Base-by-base conservation (phyloP, 2,113 vertebrate genomes). In the Nerophis ophidion region DNA sequence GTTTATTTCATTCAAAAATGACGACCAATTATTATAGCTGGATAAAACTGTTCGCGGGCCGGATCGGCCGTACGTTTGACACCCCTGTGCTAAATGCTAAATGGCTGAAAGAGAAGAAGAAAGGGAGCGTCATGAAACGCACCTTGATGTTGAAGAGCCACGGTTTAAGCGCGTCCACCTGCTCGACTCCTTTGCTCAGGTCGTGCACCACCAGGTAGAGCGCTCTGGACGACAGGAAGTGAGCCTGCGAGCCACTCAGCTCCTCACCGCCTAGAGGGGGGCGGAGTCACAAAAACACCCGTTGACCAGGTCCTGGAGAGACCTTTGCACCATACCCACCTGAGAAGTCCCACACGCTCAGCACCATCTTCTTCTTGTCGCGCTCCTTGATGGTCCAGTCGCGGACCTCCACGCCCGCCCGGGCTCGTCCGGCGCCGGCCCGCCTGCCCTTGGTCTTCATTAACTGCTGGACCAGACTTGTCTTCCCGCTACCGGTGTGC, bases 101-200 rank as follows among this genome's bases (percentile, higher is more conserved):
- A n/a, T n/a, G n/a, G n/a, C n/a, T n/a, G 26, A 26, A 1, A 3
- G 26, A 26, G 26, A 26, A 26, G 26, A 26, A 26, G 26, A 26
- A 26, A 26, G 26, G 26, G 26, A 26, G 26, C 26, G 26, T 26
- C 26, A 26, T 26, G 26, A 0, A 66, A 52, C 80, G 79, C 67
- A 96, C 97, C 86, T 98, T 98, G 78, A 99, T 96, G 79, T 96
- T 98, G 78, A 98, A 98, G 62, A 99, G 93, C 96, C 96, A 99
- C 0, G 93, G 95, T 69, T 96, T 98, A 81, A 99, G 92, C 33
- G 92, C 86, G 19, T 97, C 93, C 68, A 98, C 90, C 75, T 97
- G 93, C 34, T 87, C 75, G 59, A 84, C 84, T 67, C 95, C 97
- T 83, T 93, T 96, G 84, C 95, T 98, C 68, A 96, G 87, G 81